phyloP scores from a whole-genome alignment of 2,888 invertebrate genomes.

The Acrobasis repandana region DNA sequence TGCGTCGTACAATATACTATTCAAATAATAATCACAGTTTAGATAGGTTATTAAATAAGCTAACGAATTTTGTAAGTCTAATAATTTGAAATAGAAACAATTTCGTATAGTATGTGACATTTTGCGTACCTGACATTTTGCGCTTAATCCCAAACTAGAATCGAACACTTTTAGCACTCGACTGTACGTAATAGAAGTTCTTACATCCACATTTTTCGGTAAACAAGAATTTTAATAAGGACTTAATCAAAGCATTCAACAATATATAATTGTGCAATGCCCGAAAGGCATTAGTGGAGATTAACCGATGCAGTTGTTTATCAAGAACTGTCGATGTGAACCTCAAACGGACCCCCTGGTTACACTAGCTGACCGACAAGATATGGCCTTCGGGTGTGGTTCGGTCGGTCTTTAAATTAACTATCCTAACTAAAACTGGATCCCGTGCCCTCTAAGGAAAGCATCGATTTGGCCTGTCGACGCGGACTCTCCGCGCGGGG shows the following conservation, averaged over 20 bases:
- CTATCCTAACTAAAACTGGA: slow-evolving; percentile 80
- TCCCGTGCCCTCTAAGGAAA: slow-evolving; percentile 88
- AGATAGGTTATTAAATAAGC: neutral
- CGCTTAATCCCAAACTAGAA: slow-evolving; percentile 32
- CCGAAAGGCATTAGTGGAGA: too few species aligned
- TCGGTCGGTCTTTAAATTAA: slow-evolving; percentile 56
- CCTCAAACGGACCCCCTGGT: neutral
- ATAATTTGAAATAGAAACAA: slow-evolving; percentile 24
- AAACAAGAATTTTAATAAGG: neutral
- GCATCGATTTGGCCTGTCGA: slow-evolving; percentile 90
- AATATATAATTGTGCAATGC: too few species aligned
- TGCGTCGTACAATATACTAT: too few species aligned
- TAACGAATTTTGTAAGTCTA: neutral
- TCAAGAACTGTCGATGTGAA: neutral
- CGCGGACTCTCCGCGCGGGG: slow-evolving; percentile 74
- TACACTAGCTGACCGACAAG: slow-evolving; percentile 23
- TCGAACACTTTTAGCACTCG: slow-evolving; percentile 45
- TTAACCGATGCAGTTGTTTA: neutral
- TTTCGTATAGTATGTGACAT: neutral
- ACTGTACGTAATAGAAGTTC: slow-evolving; percentile 40
- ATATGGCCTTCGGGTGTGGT: slow-evolving; percentile 52
- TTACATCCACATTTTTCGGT: neutral
- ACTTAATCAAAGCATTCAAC: too few species aligned
- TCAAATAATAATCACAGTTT: too few species aligned
- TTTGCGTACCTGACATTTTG: neutral